Percentiles rank a stretch among this genome's conserved stretches.
These are phyloP conservation scores for Syrmaticus mikado DNA, from an alignment of 2,113 vertebrate species.

Conservation along the genomic window DNA sequence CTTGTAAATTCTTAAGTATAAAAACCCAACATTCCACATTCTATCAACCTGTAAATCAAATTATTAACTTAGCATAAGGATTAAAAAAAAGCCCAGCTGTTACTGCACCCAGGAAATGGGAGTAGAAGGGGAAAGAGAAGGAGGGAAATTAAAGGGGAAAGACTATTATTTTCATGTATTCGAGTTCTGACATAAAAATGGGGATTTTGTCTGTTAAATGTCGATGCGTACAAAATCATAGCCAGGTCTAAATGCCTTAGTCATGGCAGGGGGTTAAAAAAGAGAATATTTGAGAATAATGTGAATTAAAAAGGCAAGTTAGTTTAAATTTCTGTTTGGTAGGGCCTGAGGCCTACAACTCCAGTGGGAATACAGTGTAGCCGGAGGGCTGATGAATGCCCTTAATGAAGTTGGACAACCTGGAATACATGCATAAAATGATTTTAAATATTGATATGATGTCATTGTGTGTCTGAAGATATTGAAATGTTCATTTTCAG, in stretches of 20 bases:
- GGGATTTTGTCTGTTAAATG: constrained; percentile 50
- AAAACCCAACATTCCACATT: not conserved
- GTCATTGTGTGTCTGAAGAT: constrained; percentile 90
- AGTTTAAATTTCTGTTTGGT: constrained; percentile 88
- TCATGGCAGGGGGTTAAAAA: constrained; percentile 74
- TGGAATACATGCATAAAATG: constrained; percentile 98
- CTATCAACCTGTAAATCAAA: constrained; percentile 38
- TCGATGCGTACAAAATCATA: constrained; percentile 60
- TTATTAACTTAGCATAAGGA: constrained; percentile 47
- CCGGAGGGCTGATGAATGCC: constrained; percentile 92
- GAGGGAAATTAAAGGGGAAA: constrained; percentile 14
- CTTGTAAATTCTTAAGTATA: constrained; percentile 66
- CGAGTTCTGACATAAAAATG: constrained; percentile 55
- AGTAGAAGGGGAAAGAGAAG: not conserved
- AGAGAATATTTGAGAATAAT: constrained; percentile 82
- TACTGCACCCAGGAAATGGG: not conserved
- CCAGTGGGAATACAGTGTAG: constrained; percentile 85
- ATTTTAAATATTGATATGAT: constrained; percentile 99
- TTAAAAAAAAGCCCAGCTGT: not conserved
- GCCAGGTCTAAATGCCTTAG: constrained; percentile 69
- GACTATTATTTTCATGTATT: constrained; percentile 4
- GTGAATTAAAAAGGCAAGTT: constrained; percentile 84
- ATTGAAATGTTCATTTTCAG: constrained; percentile 96
- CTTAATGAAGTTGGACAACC: constrained; percentile 99
- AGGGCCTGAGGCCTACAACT: constrained; percentile 86